Conservation (phyloP, 2,113 vertebrate genomes). For the Rhinopomastus cyanomelas region DNA sequence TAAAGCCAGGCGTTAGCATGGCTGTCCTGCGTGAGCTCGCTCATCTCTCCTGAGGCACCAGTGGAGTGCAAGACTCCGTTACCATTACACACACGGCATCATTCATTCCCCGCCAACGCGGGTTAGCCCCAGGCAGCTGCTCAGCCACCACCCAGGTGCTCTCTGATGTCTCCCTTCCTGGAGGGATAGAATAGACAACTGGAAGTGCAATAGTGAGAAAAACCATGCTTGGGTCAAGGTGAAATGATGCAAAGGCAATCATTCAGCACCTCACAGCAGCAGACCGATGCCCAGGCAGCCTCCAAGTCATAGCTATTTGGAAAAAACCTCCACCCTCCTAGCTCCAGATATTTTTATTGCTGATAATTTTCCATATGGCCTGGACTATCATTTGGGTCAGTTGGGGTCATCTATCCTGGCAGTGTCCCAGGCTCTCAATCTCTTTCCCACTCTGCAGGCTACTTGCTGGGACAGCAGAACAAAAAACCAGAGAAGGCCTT, state of each 20-base stretch:
- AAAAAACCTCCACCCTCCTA: background rate
- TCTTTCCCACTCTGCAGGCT: background rate
- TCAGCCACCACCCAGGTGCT: background rate
- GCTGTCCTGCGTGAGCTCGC: background rate
- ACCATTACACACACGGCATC: background rate
- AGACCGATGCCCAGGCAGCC: background rate
- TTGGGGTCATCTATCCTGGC: background rate
- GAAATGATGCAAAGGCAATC: background rate
- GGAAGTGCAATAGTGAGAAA: background rate
- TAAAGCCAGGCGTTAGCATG: background rate
- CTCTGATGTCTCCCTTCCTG: background rate
- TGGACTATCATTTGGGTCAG: background rate
- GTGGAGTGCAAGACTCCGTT: background rate
- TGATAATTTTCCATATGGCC: background rate
- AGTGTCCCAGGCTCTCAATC: background rate
- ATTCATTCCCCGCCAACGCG: fast-evolving
- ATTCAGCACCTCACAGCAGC: background rate
- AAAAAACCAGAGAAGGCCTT: background rate
- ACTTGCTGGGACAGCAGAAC: background rate
- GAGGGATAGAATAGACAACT: background rate
- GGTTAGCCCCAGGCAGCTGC: background rate
- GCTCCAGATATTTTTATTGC: background rate
- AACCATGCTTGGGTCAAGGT: fast-evolving
- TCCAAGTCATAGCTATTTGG: background rate
- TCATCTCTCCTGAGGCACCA: background rate